Conservation (phyloP, 2,888 invertebrate genomes). For the Rhodophaea formosa region DNA sequence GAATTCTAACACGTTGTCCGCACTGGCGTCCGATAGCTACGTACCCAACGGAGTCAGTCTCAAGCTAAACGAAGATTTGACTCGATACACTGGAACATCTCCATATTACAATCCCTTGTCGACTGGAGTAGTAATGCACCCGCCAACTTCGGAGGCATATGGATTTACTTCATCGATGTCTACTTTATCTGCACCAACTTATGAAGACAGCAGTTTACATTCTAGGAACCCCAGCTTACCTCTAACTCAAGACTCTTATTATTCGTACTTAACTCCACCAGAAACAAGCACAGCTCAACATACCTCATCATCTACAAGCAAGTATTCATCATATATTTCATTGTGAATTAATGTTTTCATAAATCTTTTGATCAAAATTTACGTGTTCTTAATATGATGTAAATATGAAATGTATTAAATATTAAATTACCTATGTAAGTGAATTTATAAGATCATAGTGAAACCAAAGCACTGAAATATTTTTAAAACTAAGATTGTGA, state of each 20-base stretch:
- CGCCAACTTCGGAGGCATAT: constrained; percentile 56
- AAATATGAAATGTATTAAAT: too few species aligned
- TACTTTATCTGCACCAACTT: constrained; percentile 52
- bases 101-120: constrained; percentile 61
- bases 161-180: constrained; percentile 51
- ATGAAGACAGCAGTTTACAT: constrained; percentile 58
- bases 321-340: constrained; percentile 67
- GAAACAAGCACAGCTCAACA: constrained; percentile 50
- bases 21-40: constrained; percentile 63
- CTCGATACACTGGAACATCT: constrained; percentile 52
- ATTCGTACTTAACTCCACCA: constrained; percentile 54
- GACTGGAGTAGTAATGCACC: constrained; percentile 54
- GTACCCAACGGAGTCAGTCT: constrained; percentile 69
- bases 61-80: constrained; percentile 64
- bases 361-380: too few species aligned
- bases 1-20: constrained; percentile 57
- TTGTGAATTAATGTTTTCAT: constrained; percentile 38
- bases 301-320: constrained; percentile 46
- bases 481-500: too few species aligned
- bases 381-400: too few species aligned
- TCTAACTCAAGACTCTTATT: constrained; percentile 61
- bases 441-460: too few species aligned
- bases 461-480: too few species aligned
- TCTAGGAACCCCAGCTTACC: constrained; percentile 47
- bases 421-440: too few species aligned